Base-by-base conservation (phyloP, 1,140 invertebrate genomes). In the Cherax destructor region DNA sequence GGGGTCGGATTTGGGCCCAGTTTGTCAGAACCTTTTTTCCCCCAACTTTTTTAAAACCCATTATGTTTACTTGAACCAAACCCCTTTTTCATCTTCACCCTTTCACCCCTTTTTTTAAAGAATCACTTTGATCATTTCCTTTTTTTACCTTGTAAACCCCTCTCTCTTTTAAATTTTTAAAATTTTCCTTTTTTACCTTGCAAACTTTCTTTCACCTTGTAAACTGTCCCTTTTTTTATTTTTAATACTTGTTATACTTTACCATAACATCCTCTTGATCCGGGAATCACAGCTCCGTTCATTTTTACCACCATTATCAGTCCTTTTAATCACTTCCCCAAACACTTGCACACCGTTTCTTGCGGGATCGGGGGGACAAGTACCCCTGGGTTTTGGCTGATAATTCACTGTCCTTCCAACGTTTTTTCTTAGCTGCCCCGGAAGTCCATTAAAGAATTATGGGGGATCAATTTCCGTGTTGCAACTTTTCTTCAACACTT, bases 11-110 rank as follows among this genome's bases (percentile, higher is more conserved):
- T 93, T 86, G 72, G 92, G n/a, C n/a, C 77, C 30, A 90, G 69
- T 80, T 93, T 93, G 10, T 94, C 92, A 86, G 81, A 83, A 72
- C 91, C 85, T 79, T 49, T 88, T 96, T 95, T 98, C 98, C 98
- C 98, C 98, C 49, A 99, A 95, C 94, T 98, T 98, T 94, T 98
- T 98, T 92, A n/a, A 99, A 95, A 94, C 97, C 98, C 94, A 96
- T 98, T 94, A 99, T 98, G 95, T n/a, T 97, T 98, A 83, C 98
- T 98, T 59, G 97, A 98, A 94, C 97, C 98, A 81, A 97, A 96
- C n/a, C n/a, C 98, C 95, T 94, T 98, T 98, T 93, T 98, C 97
- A 88, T 97, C 97, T 4, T 95, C 95, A 88, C 97, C 96, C n/a
- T 97, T 96, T 4, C 95, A 95, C 81, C 92, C 92, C n/a, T n/a